Base-by-base conservation (phyloP, 64 coral and sea anemone genomes). In the Porites lutea region DNA sequence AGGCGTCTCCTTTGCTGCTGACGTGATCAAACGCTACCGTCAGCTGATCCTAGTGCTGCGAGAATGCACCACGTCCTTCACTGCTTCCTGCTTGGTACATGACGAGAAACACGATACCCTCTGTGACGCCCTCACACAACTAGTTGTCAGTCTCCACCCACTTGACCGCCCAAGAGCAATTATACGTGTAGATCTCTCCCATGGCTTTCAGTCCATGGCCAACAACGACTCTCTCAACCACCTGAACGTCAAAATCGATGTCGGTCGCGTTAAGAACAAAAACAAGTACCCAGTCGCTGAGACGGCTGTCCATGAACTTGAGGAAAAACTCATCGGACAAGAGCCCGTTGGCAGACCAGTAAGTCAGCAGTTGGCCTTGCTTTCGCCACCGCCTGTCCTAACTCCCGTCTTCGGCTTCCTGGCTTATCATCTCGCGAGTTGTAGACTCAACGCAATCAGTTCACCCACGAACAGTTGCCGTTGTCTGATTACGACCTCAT, bases 101-200 rank as follows among this genome's bases (percentile, higher is more conserved):
- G 82, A 93, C 60, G 91, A 93, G 55, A 87, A 93, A 52, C 19
- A 64, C 19, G 72, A 52, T 48, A 93, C 91, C 13, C 74, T 93
- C 4, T 10, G 75, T 3, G 82, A 93, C 49, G 82, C 57, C 52
- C 54, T 93, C 12, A 52, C 82, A 6, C 82, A 43, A 23, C 62
- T 93, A 5, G 48, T 78, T 2, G 74, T 79, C 2, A 60, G 19
- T 11, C 66, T 94, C 13, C 70, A 84, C 60, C 92, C 92, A 18
- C 27, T 89, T 11, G 77, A 94, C 43, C 79, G 87, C 27, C 77
- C 79, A 53, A 76, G 58, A 4, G 87, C 78, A 14, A 71, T 89
- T 13, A 37, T 94, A 6, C 87, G 87, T 18, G 86, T 89, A 3
- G 92, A 94, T 69, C 91, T 88, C 46, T 91, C 82, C 49, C 90